Percentiles rank a stretch among this genome's conserved stretches.
These are phyloP conservation scores for Sylvia atricapilla DNA, from an alignment of 2,113 vertebrate species.

Conservation along the genomic window DNA sequence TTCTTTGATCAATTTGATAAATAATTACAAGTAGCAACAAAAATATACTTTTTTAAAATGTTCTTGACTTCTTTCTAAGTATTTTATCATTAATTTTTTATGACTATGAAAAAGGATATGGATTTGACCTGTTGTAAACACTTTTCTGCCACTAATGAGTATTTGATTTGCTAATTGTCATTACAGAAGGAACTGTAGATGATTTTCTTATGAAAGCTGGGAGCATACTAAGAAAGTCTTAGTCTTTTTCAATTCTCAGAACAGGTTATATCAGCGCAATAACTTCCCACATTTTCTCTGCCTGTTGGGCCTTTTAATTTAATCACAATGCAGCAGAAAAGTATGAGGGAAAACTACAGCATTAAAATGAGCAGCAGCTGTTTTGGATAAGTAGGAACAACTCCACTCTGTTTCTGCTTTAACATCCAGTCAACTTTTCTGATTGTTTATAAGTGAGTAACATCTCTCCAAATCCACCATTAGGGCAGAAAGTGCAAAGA, in stretches of 20 bases:
- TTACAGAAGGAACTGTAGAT: neutral
- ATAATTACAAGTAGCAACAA: neutral
- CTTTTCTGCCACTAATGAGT: neutral
- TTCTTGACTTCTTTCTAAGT: neutral
- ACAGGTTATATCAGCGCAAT: neutral
- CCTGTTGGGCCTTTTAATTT: neutral
- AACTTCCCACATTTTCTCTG: neutral
- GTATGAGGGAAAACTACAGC: neutral
- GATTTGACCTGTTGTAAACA: neutral
- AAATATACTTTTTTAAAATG: neutral
- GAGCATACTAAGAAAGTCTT: neutral
- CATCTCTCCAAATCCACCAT: neutral
- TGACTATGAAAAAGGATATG: neutral
- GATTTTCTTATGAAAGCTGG: neutral
- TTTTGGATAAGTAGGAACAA: neutral
- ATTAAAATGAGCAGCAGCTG: neutral
- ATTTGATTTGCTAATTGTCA: neutral
- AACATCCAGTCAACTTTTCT: neutral
- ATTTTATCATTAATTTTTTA: neutral
- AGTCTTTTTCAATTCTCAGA: neutral
- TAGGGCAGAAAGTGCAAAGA: neutral
- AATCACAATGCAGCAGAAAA: neutral
- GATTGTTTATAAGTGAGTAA: neutral
- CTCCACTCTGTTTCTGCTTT: neutral
- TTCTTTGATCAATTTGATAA: neutral